These are phyloP conservation scores for Spondyliosoma cantharus DNA, from an alignment of 2,797 vertebrate species.

Conservation along the genomic window DNA sequence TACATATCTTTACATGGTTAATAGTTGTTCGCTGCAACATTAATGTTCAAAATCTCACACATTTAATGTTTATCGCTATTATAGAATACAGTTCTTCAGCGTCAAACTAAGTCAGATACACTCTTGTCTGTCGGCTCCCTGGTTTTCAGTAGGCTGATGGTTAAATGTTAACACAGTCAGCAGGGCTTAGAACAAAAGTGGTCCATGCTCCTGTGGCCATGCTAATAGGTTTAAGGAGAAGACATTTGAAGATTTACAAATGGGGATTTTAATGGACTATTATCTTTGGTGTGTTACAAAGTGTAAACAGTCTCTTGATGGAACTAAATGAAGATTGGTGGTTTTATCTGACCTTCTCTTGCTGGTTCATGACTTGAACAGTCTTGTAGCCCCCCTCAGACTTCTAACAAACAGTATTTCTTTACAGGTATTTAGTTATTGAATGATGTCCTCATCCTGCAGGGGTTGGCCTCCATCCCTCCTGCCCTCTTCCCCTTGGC, in stretches of 20 bases:
- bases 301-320: not conserved
- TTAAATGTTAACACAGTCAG: too few species aligned
- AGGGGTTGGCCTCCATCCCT: not conserved
- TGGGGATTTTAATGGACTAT: not conserved
- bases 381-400: not conserved
- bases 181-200: too few species aligned
- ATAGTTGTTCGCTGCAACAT: too few species aligned
- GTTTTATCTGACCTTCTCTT: not conserved
- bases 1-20: too few species aligned
- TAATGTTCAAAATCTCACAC: too few species aligned
- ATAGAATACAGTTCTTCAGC: too few species aligned
- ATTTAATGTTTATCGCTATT: too few species aligned
- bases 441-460: not conserved
- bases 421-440: not conserved
- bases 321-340: not conserved
- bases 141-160: too few species aligned
- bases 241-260: not conserved
- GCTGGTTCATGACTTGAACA: not conserved
- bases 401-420: not conserved
- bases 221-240: not conserved
- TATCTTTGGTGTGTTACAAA: not conserved
- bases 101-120: too few species aligned
- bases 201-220: not conserved
- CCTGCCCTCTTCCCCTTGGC: not conserved
- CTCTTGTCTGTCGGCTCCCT: too few species aligned